Evolutionary conservation across 2,888 invertebrate genomes (phyloP).

Genomic region (Meganola albula): DNA sequence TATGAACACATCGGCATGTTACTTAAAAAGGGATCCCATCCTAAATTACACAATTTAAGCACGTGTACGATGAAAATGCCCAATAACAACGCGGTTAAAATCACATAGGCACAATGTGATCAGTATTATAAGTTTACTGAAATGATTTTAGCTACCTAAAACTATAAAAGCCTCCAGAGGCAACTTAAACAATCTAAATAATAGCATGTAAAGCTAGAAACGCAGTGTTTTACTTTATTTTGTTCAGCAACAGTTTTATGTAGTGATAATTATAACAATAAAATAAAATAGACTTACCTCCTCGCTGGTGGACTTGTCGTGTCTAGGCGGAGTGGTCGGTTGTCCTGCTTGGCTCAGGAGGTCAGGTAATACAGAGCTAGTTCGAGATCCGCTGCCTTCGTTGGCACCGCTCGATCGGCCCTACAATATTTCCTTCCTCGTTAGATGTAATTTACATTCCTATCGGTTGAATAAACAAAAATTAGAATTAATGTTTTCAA

Average conservation of each 20-base stretch:
- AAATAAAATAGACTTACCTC: constrained; percentile 84
- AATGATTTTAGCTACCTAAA: constrained; percentile 21
- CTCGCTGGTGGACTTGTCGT: constrained; percentile 95
- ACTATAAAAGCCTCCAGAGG: constrained; percentile 21
- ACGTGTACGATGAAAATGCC: constrained; percentile 33
- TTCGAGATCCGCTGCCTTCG: constrained; percentile 84
- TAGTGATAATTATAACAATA: neutral
- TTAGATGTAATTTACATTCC: too few species aligned
- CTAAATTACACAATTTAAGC: constrained; percentile 33
- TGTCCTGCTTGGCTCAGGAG: constrained; percentile 92
- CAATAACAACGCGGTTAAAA: constrained; percentile 16
- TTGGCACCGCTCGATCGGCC: constrained; percentile 66
- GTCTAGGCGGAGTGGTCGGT: constrained; percentile 91
- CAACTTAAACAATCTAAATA: constrained; percentile 8
- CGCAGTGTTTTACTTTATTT: neutral
- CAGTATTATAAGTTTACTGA: constrained; percentile 7
- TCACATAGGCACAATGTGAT: constrained; percentile 7
- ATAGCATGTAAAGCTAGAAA: too few species aligned
- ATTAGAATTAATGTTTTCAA: too few species aligned
- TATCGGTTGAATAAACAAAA: too few species aligned
- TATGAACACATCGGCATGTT: constrained; percentile 34
- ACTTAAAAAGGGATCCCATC: constrained; percentile 20
- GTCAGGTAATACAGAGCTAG: constrained; percentile 96
- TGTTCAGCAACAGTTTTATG: neutral
- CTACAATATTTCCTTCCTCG: constrained; percentile 39